A percentile compares a stretch with the other conserved stretches of the same genome.
These are phyloP conservation scores for Nomada lathburiana DNA, from an alignment of 2,888 invertebrate genomes.

Conservation along the genomic window DNA sequence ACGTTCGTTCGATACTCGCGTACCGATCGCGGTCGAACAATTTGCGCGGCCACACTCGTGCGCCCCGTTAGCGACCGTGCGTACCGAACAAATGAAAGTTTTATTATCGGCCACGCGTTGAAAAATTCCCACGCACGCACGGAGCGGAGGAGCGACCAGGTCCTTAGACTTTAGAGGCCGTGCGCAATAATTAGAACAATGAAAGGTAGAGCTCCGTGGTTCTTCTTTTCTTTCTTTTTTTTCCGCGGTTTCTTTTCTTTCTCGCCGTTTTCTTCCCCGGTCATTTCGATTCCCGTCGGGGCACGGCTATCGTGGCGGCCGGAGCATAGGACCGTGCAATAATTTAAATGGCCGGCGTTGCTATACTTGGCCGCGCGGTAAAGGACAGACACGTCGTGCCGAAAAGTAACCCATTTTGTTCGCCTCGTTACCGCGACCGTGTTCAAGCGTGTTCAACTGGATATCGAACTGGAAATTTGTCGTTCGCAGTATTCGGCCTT, in stretches of 20 bases:
- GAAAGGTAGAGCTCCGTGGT: conserved; percentile 53
- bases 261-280: background rate
- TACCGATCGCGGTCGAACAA: conserved; percentile 8
- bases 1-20: background rate
- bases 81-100: conserved; percentile 50
- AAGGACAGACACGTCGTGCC: background rate
- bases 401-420: conserved; percentile 34
- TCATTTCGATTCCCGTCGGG: conserved; percentile 5
- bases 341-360: conserved; percentile 29
- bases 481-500: conserved; percentile 86
- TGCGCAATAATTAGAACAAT: conserved; percentile 58
- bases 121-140: conserved; percentile 40
- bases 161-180: conserved; percentile 48
- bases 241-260: conserved; percentile 16
- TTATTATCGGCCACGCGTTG: conserved; percentile 31
- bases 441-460: background rate
- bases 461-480: background rate
- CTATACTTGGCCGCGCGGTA: background rate
- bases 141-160: conserved; percentile 18
- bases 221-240: conserved; percentile 15
- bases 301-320: conserved; percentile 22
- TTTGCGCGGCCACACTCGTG: background rate
- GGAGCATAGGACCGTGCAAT: conserved; percentile 1
- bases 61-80: too few species aligned
- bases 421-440: background rate